Conservation (phyloP, 2,888 invertebrate genomes). For the Melanotus villosus region DNA sequence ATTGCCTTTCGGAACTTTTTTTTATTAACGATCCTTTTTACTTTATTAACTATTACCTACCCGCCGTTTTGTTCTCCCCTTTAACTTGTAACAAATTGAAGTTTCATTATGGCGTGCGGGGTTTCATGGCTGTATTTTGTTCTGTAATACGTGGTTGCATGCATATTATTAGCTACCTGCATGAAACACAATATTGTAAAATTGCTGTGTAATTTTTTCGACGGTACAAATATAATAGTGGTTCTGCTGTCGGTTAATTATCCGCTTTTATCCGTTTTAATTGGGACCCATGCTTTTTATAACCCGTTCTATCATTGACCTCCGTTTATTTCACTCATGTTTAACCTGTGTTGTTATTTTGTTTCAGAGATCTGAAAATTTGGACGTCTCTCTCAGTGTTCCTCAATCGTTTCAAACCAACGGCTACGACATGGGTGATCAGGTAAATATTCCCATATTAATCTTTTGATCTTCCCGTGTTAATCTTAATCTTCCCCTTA, state of each 20-base stretch:
- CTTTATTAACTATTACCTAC: conserved; percentile 19
- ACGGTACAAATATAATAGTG: conserved; percentile 34
- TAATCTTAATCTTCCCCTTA: no score
- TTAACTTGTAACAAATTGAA: conserved; percentile 28
- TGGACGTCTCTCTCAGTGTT: conserved; percentile 80
- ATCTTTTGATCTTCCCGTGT: no score
- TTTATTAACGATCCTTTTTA: conserved; percentile 18
- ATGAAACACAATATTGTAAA: conserved; percentile 34
- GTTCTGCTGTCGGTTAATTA: conserved; percentile 28
- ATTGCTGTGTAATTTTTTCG: conserved; percentile 38
- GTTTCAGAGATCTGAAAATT: conserved; percentile 83
- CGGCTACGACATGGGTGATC: conserved; percentile 84
- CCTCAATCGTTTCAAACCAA: conserved; percentile 76
- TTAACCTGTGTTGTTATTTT: no score
- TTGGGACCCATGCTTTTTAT: conserved; percentile 26
- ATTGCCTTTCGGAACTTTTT: conserved; percentile 39
- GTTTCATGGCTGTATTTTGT: conserved; percentile 24
- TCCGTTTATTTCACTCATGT: conserved; percentile 1
- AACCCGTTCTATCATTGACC: conserved; percentile 2
- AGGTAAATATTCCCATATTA: no score
- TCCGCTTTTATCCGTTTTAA: conserved; percentile 37
- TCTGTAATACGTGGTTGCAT: conserved; percentile 33
- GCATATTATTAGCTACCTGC: conserved; percentile 43
- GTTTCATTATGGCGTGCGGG: conserved; percentile 36
- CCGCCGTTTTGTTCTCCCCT: conserved; percentile 6